A percentile compares a stretch with the other conserved stretches of the same genome.
These are phyloP conservation scores for Leucosticte australis DNA, from an alignment of 2,113 vertebrate species.

Conservation along the genomic window DNA sequence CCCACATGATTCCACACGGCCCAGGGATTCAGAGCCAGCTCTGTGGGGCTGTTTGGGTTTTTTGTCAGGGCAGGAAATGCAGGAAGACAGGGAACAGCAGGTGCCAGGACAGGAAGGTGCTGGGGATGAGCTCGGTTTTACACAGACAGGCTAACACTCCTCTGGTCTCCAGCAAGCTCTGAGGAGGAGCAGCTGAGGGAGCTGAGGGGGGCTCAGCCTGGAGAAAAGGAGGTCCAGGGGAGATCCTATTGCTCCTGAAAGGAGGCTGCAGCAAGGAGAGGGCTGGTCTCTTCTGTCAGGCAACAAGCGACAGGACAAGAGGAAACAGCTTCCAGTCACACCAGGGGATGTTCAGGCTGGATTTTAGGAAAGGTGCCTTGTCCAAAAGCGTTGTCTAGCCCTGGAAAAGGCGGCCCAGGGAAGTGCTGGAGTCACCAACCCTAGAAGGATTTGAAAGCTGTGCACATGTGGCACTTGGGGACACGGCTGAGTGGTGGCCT, in stretches of 20 bases:
- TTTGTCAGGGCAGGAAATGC: background rate
- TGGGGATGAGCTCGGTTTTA: background rate
- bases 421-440: background rate
- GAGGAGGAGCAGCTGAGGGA: background rate
- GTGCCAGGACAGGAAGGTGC: background rate
- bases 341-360: background rate
- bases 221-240: background rate
- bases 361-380: background rate
- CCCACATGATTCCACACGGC: background rate
- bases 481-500: rapidly evolving
- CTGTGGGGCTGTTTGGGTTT: background rate
- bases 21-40: background rate
- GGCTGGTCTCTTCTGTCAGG: background rate
- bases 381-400: background rate
- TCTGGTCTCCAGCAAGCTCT: background rate
- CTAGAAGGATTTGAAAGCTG: background rate
- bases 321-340: background rate
- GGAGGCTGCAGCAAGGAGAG: background rate
- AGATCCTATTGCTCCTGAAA: background rate
- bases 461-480: background rate
- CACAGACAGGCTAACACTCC: too few relatives aligned
- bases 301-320: background rate
- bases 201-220: background rate
- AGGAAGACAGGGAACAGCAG: background rate
- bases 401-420: background rate